These are phyloP conservation scores for Criorhina ranunculi DNA, from an alignment of 2,888 invertebrate genomes.

Conservation along the genomic window DNA sequence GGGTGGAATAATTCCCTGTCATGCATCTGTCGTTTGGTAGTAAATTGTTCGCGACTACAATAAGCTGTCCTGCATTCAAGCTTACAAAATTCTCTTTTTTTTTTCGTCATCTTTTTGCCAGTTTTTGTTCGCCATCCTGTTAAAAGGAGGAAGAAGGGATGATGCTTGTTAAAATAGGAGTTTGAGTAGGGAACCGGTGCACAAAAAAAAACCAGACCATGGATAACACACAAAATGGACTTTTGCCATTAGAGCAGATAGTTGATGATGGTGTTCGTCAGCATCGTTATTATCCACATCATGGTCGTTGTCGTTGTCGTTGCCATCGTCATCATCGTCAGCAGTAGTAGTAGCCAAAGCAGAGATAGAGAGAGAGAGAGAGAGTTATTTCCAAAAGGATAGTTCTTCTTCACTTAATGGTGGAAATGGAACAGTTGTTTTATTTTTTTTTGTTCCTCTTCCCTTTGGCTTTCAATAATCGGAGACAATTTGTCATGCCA, in stretches of 20 bases:
- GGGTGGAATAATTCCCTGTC: constrained; percentile 70
- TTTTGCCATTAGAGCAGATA: constrained; percentile 66
- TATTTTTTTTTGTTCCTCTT: background rate
- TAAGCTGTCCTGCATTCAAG: constrained; percentile 66
- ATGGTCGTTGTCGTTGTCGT: constrained; percentile 13
- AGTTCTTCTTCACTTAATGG: constrained; percentile 27
- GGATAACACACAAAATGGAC: constrained; percentile 67
- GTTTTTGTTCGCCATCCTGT: constrained; percentile 20
- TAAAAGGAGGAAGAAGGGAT: background rate
- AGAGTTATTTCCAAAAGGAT: constrained; percentile 14
- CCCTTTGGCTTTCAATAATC: constrained; percentile 47
- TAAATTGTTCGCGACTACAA: constrained; percentile 75
- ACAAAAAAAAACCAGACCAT: constrained; percentile 41
- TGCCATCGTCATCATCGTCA: constrained; percentile 33
- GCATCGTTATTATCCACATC: constrained; percentile 61
- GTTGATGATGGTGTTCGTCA: constrained; percentile 71
- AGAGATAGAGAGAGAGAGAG: background rate
- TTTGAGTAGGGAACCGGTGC: background rate
- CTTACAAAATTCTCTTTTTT: constrained; percentile 27
- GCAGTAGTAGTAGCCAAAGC: background rate
- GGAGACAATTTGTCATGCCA: constrained; percentile 65
- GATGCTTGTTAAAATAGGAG: background rate
- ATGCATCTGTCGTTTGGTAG: constrained; percentile 74
- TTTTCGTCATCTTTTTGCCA: constrained; percentile 15
- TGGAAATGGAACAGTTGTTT: constrained; percentile 6